Conservation (phyloP, 2,888 invertebrate species). For the Rhogogaster chlorosoma region DNA sequence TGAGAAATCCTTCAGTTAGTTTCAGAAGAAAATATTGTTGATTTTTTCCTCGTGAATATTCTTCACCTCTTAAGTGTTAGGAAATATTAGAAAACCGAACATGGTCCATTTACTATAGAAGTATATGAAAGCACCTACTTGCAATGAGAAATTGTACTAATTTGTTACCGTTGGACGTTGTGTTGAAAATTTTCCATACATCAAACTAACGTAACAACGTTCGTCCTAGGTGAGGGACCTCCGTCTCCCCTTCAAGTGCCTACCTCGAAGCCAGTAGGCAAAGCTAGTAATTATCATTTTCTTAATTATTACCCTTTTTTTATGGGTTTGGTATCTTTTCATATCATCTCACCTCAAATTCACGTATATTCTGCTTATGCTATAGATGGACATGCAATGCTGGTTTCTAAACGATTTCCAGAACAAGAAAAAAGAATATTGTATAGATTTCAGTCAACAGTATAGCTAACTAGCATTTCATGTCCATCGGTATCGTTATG, state of each 20-base stretch:
- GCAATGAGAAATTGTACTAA: constrained; percentile 36
- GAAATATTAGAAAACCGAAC: neutral
- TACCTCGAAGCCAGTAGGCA: constrained; percentile 70
- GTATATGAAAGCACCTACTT: neutral
- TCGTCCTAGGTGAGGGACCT: constrained; percentile 72
- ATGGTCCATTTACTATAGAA: neutral
- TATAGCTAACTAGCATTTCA: constrained; percentile 44
- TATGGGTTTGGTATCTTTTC: constrained; percentile 45
- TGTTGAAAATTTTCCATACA: neutral
- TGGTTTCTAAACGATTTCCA: neutral
- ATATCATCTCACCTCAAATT: constrained; percentile 29
- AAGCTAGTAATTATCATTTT: constrained; percentile 74
- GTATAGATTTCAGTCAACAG: neutral
- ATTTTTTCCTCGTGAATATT: neutral
- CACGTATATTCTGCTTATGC: constrained; percentile 24
- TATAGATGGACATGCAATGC: constrained; percentile 36
- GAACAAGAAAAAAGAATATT: neutral
- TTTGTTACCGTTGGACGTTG: constrained; percentile 29
- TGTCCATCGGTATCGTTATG: constrained; percentile 1
- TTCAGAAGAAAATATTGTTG: neutral
- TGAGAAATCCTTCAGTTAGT: neutral
- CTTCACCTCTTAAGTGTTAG: neutral
- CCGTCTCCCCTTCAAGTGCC: constrained; percentile 71
- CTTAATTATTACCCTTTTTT: constrained; percentile 50
- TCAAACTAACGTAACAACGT: constrained; percentile 63